Evolutionary conservation across 2,113 vertebrate species (phyloP).

Genomic region (Hydrolagus affinis): DNA sequence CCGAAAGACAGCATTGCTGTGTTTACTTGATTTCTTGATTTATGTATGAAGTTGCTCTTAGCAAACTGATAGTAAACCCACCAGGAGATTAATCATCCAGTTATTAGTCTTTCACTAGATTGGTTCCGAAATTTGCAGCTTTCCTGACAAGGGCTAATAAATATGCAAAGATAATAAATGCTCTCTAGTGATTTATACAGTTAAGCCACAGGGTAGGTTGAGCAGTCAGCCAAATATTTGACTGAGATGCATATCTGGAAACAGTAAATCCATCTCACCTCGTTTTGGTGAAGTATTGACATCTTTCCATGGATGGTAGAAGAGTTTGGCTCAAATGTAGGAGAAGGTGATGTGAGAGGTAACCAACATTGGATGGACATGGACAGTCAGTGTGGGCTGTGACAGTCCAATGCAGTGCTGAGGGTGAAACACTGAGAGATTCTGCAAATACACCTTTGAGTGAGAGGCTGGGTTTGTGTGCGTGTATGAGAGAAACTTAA

Average conservation of each 20-base stretch:
- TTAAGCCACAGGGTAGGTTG: background rate
- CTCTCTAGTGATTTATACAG: background rate
- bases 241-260: background rate
- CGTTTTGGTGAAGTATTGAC: background rate
- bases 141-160: background rate
- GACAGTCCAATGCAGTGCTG: too few relatives aligned
- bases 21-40: slow-evolving; percentile 1
- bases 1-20: background rate
- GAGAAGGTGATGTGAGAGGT: background rate
- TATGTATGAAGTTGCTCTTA: background rate
- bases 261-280: background rate
- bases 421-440: too few relatives aligned
- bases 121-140: background rate
- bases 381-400: background rate
- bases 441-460: too few relatives aligned
- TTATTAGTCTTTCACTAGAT: background rate
- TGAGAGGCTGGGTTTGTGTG: too few relatives aligned
- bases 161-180: slow-evolving; percentile 14
- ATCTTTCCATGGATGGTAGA: background rate
- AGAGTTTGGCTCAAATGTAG: background rate
- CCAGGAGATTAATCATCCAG: background rate
- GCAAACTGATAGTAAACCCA: background rate
- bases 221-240: background rate
- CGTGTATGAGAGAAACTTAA: too few relatives aligned
- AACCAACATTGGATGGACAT: background rate